A percentile compares a stretch with the other conserved stretches of the same genome.
Evolutionary conservation across 2,888 invertebrate species (phyloP).

Genomic region (Lasioglossum zephyrum): DNA sequence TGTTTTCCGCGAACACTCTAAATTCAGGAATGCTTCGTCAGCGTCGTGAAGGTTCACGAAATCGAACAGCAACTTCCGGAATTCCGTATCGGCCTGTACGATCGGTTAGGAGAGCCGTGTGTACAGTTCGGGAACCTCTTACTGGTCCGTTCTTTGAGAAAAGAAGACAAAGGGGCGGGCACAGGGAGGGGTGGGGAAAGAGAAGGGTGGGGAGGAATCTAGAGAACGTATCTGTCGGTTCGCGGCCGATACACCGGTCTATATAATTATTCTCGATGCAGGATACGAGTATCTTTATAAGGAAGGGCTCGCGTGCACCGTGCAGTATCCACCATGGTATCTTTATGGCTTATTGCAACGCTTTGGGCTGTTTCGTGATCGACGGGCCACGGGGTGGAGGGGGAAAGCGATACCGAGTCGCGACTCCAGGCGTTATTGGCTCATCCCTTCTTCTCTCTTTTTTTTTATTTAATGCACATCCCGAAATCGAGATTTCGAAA

Average conservation of each 20-base stretch:
- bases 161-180: slow-evolving; percentile 22
- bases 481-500: not conserved
- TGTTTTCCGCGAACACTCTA: not conserved
- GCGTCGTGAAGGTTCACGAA: not conserved
- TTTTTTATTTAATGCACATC: not conserved
- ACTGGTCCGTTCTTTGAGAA: not conserved
- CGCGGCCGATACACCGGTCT: slow-evolving; percentile 70
- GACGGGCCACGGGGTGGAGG: slow-evolving; percentile 55
- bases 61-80: slow-evolving; percentile 23
- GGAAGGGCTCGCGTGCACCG: slow-evolving; percentile 72
- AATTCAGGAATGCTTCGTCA: not conserved
- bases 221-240: slow-evolving; percentile 75
- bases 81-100: not conserved
- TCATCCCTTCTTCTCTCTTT: not conserved
- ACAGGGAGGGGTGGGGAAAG: slow-evolving; percentile 43
- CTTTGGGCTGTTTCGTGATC: slow-evolving; percentile 82
- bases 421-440: slow-evolving; percentile 3
- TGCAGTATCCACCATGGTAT: slow-evolving; percentile 77
- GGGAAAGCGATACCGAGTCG: not conserved
- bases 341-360: slow-evolving; percentile 82
- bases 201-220: slow-evolving; percentile 60
- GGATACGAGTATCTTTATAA: slow-evolving; percentile 76
- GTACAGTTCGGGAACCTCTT: not conserved
- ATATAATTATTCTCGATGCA: slow-evolving; percentile 78
- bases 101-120: not conserved